These are phyloP conservation scores for Hoplodrina blanda DNA, from an alignment of 2,888 invertebrate species.

Conservation along the genomic window DNA sequence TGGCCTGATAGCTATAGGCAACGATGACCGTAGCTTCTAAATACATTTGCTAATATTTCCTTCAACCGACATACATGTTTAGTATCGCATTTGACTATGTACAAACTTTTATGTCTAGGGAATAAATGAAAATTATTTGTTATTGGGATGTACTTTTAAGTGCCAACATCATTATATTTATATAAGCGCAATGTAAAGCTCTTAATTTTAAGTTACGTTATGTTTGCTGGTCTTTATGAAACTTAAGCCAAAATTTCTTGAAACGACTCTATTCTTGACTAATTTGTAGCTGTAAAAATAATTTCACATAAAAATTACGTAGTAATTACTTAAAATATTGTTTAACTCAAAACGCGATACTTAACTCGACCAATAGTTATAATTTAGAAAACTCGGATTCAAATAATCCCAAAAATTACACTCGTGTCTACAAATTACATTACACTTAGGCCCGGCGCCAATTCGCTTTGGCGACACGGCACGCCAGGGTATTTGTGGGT, in stretches of 20 bases:
- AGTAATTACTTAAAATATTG: constrained; percentile 33
- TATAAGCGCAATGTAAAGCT: constrained; percentile 39
- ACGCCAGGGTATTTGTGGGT: background rate
- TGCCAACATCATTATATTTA: constrained; percentile 52
- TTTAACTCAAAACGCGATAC: constrained; percentile 48
- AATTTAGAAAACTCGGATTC: constrained; percentile 15
- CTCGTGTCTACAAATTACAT: constrained; percentile 24
- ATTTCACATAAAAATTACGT: constrained; percentile 33
- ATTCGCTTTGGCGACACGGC: background rate
- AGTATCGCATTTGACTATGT: constrained; percentile 59
- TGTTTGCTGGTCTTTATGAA: constrained; percentile 57
- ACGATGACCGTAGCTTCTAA: constrained; percentile 29
- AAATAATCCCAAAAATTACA: constrained; percentile 32
- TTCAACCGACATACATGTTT: constrained; percentile 45
- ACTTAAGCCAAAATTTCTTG: constrained; percentile 54
- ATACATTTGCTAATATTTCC: constrained; percentile 28
- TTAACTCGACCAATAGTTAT: constrained; percentile 43
- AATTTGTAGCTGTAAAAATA: constrained; percentile 32
- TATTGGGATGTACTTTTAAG: constrained; percentile 45
- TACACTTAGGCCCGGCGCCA: background rate
- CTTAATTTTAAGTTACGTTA: constrained; percentile 54
- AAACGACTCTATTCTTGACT: constrained; percentile 42
- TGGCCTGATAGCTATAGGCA: constrained; percentile 24
- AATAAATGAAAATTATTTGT: constrained; percentile 34
- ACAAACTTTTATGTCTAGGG: constrained; percentile 49